Evolutionary conservation across 1,140 invertebrate species (phyloP).

Genomic region (Heliconius himera): DNA sequence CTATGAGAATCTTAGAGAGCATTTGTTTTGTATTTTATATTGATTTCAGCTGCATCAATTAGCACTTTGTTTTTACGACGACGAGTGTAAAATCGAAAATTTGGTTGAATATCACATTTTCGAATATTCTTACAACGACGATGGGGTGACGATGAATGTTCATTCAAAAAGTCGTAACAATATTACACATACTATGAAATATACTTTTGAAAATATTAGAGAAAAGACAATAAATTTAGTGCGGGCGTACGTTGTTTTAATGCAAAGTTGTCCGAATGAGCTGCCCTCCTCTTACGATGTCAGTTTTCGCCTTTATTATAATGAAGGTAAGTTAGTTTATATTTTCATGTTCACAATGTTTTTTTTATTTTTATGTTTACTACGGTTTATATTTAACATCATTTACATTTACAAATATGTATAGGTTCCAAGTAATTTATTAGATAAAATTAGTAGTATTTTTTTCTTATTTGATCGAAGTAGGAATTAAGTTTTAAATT

Average conservation of each 20-base stretch:
- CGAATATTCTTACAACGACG: constrained; percentile 59
- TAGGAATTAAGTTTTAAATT: too few species aligned
- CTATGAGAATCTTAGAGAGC: too few species aligned
- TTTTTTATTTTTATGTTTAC: too few species aligned
- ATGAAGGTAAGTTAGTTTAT: constrained; percentile 51
- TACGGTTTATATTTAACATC: too few species aligned
- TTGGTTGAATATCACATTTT: constrained; percentile 66
- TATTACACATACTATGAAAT: constrained; percentile 31
- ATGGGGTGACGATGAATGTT: constrained; percentile 56
- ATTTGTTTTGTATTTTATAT: not conserved
- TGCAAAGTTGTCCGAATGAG: constrained; percentile 47
- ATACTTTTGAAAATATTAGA: constrained; percentile 53
- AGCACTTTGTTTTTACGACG: constrained; percentile 67
- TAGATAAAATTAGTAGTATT: too few species aligned
- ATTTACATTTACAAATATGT: too few species aligned
- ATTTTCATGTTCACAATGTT: not conserved
- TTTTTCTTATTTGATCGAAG: too few species aligned
- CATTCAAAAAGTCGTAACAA: constrained; percentile 48
- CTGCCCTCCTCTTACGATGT: constrained; percentile 52
- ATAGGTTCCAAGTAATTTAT: too few species aligned
- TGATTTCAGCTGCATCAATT: constrained; percentile 59
- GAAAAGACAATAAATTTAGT: constrained; percentile 54
- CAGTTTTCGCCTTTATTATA: constrained; percentile 67
- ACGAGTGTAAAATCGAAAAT: constrained; percentile 56
- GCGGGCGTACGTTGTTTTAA: constrained; percentile 51